Conservation (phyloP, 2,888 invertebrate genomes). For the Holacanthella duospinosa region DNA sequence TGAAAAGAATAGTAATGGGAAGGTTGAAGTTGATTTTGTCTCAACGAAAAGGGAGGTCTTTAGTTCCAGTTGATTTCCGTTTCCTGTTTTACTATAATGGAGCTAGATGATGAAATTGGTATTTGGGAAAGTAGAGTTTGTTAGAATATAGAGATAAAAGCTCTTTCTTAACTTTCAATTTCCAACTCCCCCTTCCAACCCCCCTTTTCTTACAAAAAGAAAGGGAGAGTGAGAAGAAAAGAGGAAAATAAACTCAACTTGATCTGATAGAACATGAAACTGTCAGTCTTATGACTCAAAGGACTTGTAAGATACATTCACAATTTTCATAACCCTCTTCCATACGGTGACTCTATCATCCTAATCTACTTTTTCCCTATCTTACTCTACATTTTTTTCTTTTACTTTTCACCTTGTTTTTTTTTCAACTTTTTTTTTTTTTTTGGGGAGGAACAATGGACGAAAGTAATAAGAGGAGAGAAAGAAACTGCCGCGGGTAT, state of each 20-base stretch:
- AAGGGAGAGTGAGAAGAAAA: too few species aligned
- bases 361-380: neutral
- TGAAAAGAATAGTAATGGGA: too few species aligned
- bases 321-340: too few species aligned
- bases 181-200: neutral
- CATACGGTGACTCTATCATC: too few species aligned
- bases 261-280: neutral
- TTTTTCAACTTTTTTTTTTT: neutral
- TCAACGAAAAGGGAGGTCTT: too few species aligned
- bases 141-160: neutral
- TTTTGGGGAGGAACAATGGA: neutral
- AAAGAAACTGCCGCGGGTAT: neutral
- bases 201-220: neutral
- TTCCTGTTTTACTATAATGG: neutral
- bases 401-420: neutral
- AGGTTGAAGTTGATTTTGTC: too few species aligned
- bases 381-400: neutral
- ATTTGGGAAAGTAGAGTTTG: neutral
- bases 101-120: neutral
- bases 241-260: neutral
- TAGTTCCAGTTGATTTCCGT: neutral
- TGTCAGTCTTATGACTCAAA: neutral
- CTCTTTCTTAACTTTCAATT: conserved; percentile 5
- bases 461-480: neutral
- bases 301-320: neutral